Evolutionary conservation across 1,140 invertebrate genomes (phyloP).

Genomic region (Drosophila malerkotliana): DNA sequence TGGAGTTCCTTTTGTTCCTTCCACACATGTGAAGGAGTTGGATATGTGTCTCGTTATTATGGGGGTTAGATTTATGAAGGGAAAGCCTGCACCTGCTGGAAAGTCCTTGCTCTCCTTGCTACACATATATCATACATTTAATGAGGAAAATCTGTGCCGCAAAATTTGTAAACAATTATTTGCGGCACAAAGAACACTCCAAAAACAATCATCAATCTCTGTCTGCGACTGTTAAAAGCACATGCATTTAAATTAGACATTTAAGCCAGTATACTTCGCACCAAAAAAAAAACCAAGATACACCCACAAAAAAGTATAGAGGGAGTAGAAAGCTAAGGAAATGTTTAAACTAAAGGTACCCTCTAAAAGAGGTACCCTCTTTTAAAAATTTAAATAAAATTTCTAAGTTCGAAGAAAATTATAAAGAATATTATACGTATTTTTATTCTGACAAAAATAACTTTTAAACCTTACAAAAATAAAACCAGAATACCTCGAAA

Average conservation of each 20-base stretch:
- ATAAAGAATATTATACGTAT: background rate
- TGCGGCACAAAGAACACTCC: conserved; percentile 26
- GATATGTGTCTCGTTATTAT: background rate
- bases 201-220: conserved; percentile 80
- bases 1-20: conserved; percentile 26
- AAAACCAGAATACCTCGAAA: background rate
- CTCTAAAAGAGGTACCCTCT: too few species aligned
- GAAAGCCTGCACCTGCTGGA: conserved; percentile 66
- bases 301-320: conserved; percentile 9
- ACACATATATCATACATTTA: conserved; percentile 31
- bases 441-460: background rate
- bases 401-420: too few species aligned
- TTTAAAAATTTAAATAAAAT: too few species aligned
- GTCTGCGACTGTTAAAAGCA: conserved; percentile 78
- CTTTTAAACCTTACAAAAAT: background rate
- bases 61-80: conserved; percentile 55
- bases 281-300: conserved; percentile 3
- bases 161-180: conserved; percentile 73
- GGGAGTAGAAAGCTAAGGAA: background rate
- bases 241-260: conserved; percentile 84
- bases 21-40: conserved; percentile 65
- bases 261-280: conserved; percentile 57
- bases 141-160: conserved; percentile 58
- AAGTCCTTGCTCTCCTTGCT: conserved; percentile 4
- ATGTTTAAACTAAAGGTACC: background rate